phyloP scores from a whole-genome alignment of 2,113 vertebrate species.

The Nannobrachium achirus region DNA sequence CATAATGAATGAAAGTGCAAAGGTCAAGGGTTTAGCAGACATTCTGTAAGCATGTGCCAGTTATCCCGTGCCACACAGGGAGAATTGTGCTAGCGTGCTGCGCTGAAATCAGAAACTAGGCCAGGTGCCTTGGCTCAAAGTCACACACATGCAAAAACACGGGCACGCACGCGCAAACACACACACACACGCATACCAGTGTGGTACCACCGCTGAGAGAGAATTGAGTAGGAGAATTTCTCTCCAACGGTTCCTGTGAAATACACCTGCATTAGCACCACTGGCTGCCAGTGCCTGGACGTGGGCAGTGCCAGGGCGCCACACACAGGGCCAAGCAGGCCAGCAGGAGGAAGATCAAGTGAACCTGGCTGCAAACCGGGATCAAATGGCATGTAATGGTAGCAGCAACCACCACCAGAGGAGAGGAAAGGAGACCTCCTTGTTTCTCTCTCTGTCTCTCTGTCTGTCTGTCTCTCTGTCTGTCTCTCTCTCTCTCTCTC shows the following conservation, averaged over 20 bases:
- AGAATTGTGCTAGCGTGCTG: constrained; percentile 27
- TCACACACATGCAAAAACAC: constrained; percentile 10
- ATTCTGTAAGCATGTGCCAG: constrained; percentile 43
- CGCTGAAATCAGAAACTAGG: constrained; percentile 42
- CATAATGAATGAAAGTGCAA: constrained; percentile 53
- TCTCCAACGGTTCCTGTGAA: constrained; percentile 47
- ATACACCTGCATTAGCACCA: constrained; percentile 75
- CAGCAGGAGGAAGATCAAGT: constrained; percentile 40
- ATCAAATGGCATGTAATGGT: constrained; percentile 63
- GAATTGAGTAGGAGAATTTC: constrained; percentile 26
- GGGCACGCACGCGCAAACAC: constrained; percentile 34
- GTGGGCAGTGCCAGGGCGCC: constrained; percentile 1
- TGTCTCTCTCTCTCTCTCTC: not conserved
- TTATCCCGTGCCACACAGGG: constrained; percentile 33
- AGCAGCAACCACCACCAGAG: constrained; percentile 40
- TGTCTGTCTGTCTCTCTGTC: too few species aligned
- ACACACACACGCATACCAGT: not conserved
- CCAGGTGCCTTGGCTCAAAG: constrained; percentile 46
- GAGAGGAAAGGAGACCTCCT: constrained; percentile 18
- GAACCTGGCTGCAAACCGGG: constrained; percentile 44
- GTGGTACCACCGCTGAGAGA: constrained; percentile 2
- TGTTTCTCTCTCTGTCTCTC: too few species aligned
- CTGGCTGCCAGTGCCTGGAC: constrained; percentile 29
- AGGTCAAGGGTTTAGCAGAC: constrained; percentile 50
- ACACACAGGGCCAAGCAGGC: constrained; percentile 8